Evolutionary conservation across 2,797 vertebrate genomes (phyloP).

Genomic region (Trematomus bernacchii): DNA sequence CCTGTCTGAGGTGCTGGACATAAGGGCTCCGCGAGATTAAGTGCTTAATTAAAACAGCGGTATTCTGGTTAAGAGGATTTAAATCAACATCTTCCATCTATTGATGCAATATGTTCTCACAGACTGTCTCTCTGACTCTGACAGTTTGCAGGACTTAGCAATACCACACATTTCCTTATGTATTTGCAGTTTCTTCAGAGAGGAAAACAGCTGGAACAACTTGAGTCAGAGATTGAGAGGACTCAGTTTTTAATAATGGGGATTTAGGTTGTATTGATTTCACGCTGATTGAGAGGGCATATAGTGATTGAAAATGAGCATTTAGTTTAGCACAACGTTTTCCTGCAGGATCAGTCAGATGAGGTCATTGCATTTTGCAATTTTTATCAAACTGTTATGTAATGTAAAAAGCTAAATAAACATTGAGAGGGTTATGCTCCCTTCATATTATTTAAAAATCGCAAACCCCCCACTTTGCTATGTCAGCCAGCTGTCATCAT

Average conservation of each 20-base stretch:
- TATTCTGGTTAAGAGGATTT: slow-evolving; percentile 31
- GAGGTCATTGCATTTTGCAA: not conserved
- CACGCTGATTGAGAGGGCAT: not conserved
- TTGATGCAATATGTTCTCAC: slow-evolving; percentile 8
- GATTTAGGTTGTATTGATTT: not conserved
- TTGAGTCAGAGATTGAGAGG: not conserved
- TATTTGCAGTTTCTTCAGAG: not conserved
- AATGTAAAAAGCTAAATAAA: not conserved
- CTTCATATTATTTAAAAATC: slow-evolving; percentile 24
- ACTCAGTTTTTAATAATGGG: not conserved
- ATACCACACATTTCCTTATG: not conserved
- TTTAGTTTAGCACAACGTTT: not conserved
- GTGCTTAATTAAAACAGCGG: slow-evolving; percentile 44
- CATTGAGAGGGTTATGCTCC: slow-evolving; percentile 9
- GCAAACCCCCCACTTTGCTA: slow-evolving; percentile 44
- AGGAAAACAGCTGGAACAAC: not conserved
- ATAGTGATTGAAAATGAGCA: not conserved
- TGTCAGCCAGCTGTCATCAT: slow-evolving; percentile 39
- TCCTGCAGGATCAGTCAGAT: not conserved
- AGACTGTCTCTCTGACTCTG: slow-evolving; percentile 2
- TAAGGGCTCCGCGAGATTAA: slow-evolving; percentile 29
- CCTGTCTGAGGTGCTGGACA: slow-evolving; percentile 2
- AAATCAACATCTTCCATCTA: slow-evolving; percentile 48
- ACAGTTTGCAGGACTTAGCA: not conserved
- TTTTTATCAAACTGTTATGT: no score